These are phyloP conservation scores for Ceratotherium simum DNA, from an alignment of 2,113 vertebrate species.

Conservation along the genomic window DNA sequence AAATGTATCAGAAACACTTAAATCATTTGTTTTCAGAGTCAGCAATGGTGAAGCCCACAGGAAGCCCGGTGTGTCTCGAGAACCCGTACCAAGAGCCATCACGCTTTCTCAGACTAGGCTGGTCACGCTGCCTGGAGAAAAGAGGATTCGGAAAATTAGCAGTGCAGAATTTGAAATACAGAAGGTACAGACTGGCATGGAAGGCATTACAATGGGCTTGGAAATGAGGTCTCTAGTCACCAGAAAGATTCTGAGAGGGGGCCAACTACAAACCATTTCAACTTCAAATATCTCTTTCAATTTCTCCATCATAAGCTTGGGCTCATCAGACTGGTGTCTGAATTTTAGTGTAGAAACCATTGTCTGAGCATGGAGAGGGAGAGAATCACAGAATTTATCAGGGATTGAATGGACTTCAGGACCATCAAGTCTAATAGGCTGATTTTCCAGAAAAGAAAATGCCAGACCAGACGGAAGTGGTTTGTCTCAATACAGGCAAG, in stretches of 20 bases:
- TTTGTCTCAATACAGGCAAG: background rate
- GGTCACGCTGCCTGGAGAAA: background rate
- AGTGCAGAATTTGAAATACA: background rate
- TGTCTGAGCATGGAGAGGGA: background rate
- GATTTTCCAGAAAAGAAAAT: background rate
- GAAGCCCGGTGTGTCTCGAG: background rate
- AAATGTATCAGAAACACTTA: background rate
- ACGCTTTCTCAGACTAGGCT: accelerated
- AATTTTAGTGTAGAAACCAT: background rate
- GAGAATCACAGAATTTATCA: background rate
- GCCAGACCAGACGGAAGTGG: too few species aligned
- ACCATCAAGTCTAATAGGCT: background rate
- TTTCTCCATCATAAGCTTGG: background rate
- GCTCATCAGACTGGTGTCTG: background rate
- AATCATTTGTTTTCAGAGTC: background rate
- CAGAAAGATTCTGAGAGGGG: background rate
- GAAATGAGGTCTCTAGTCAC: background rate
- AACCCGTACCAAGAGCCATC: accelerated
- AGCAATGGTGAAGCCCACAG: too few species aligned
- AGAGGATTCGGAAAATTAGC: background rate
- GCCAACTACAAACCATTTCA: accelerated
- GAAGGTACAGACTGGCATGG: background rate
- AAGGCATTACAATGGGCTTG: accelerated
- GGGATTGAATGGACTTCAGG: accelerated
- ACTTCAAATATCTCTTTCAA: accelerated